Base-by-base conservation (phyloP, 2,797 vertebrate species). In the Dendrocincla tyrannina region DNA sequence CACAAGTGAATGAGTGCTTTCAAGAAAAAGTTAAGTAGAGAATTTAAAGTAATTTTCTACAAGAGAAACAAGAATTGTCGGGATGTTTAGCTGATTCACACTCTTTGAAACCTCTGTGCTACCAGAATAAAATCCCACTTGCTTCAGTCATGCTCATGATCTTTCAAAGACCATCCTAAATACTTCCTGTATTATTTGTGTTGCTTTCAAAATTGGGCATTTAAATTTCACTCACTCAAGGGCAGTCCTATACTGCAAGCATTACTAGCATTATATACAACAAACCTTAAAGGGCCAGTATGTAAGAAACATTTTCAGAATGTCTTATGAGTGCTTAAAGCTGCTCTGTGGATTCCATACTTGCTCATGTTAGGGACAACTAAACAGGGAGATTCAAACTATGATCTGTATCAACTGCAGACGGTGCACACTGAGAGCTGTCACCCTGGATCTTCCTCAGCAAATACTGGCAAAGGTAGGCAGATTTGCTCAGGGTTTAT, bases 401-500 rank as follows among this genome's bases (percentile, higher is more conserved):
- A 25, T 30, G 41, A 18, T 49, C 35, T 28, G 32, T 64, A 62
- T 76, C 73, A 32, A 20, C 52, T 13, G 52, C 52, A 75, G 73
- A 27, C 7, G 0, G 33, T 19, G 28, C 62, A 47, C 17, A 11
- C 23, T 1, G 27, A 28, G 72, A 67, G 53, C 56, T 25, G 33
- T 59, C 67, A 85, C 27, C 55, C 39, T 27, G 35, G 7, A n/a
- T 82, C 75, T 41, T 44, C 60, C 60, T n/a, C 73, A 78, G 56
- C 73, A 77, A 91, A 72, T 32, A 46, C 35, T 64, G 75, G 39
- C 78, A 89, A 49, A 80, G 59, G 52, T 15, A 82, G 85, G 58
- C 80, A 91, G 93, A 85, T 92, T 89, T 95, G 47, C 84, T 92
- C 41, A 58, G 84, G 70, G 24, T 89, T 97, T 94, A 92, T 62